These are phyloP conservation scores for Vanessa atalanta DNA, from an alignment of 1,140 invertebrate genomes.

Conservation along the genomic window DNA sequence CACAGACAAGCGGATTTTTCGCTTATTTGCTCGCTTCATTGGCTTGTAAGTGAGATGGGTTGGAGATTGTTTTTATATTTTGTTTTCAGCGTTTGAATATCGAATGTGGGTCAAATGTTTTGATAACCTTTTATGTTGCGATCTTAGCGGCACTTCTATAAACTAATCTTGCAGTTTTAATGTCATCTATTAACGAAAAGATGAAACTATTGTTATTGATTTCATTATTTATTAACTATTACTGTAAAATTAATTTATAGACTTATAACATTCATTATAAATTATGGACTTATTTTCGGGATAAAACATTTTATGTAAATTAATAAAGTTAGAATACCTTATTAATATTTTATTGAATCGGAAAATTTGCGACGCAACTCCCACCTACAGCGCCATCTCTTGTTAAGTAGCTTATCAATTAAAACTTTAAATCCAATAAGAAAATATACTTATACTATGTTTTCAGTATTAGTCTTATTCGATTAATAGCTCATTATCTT, in stretches of 20 bases:
- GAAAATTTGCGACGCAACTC: neutral
- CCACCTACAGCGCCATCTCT: conserved; percentile 15
- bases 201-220: conserved; percentile 5
- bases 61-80: conserved; percentile 59
- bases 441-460: no score
- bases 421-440: neutral
- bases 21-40: conserved; percentile 79
- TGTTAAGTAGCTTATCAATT: conserved; percentile 4
- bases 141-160: conserved; percentile 20
- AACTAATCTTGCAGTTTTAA: conserved; percentile 37
- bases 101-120: conserved; percentile 63
- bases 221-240: no score
- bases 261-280: no score
- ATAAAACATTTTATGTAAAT: no score
- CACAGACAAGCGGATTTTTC: conserved; percentile 76
- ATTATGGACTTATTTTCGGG: no score
- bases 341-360: neutral
- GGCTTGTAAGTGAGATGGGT: conserved; percentile 77
- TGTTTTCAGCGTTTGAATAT: conserved; percentile 64
- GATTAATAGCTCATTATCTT: no score
- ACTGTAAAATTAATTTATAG: no score
- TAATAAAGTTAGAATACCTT: no score
- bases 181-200: conserved; percentile 42
- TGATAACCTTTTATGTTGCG: conserved; percentile 15
- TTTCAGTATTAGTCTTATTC: no score